phyloP scores from a whole-genome alignment of 2,797 vertebrate species.

The Phataginus tricuspis region DNA sequence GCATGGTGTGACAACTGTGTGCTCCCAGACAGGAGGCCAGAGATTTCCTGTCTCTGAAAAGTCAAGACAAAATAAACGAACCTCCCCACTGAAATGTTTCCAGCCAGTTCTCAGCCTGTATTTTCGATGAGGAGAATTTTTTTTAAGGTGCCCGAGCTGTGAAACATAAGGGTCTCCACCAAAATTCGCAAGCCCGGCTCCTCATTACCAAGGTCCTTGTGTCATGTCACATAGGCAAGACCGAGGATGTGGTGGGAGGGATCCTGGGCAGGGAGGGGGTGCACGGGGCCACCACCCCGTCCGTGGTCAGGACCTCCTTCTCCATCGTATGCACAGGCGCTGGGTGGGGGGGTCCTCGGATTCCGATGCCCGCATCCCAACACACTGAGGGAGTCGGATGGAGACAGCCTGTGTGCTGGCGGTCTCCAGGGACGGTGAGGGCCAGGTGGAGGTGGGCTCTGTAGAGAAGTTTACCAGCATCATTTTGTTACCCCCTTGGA shows the following conservation, averaged over 20 bases:
- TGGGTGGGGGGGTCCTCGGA: neutral
- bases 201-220: neutral
- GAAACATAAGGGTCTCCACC: neutral
- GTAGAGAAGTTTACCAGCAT: conserved; percentile 68
- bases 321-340: accelerated
- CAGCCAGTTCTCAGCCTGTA: neutral
- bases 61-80: neutral
- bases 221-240: neutral
- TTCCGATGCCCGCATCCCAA: accelerated
- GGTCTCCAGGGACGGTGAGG: accelerated
- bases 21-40: neutral
- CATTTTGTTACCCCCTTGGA: conserved; percentile 69
- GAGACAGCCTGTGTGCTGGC: accelerated
- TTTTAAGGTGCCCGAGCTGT: neutral
- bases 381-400: accelerated
- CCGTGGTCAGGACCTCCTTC: accelerated
- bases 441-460: conserved; percentile 48
- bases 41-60: neutral
- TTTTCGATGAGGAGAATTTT: neutral
- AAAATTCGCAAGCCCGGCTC: accelerated
- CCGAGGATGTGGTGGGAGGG: accelerated
- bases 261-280: accelerated
- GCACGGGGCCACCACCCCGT: accelerated
- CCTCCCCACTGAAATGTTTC: neutral
- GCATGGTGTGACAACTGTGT: accelerated